These are phyloP conservation scores for Corythaixoides concolor DNA, from an alignment of 2,113 vertebrate genomes.

Conservation along the genomic window DNA sequence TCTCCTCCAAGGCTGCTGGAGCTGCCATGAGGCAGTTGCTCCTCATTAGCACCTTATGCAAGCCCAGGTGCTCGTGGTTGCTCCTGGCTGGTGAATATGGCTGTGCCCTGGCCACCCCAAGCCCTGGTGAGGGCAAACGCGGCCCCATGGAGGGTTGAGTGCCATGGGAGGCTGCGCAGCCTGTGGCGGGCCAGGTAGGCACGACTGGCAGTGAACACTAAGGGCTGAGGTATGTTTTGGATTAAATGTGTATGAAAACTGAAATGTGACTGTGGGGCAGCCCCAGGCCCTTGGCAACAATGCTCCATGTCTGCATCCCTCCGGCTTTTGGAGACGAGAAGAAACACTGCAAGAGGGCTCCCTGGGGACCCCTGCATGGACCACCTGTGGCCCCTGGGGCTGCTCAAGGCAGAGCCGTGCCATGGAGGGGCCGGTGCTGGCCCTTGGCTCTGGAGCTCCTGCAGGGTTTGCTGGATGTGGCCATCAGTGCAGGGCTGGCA, in stretches of 20 bases:
- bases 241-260: not conserved
- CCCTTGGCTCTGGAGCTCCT: not conserved
- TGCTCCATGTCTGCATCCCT: not conserved
- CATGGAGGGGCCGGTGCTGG: fast-evolving
- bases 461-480: not conserved
- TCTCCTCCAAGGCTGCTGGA: not conserved
- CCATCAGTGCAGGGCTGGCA: fast-evolving
- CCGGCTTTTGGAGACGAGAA: not conserved
- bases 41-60: not conserved
- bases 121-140: not conserved
- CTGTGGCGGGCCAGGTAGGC: not conserved
- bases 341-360: fast-evolving
- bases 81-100: fast-evolving
- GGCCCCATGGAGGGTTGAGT: fast-evolving
- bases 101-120: fast-evolving
- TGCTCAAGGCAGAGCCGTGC: not conserved
- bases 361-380: not conserved
- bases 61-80: not conserved
- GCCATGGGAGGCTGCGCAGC: not conserved
- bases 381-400: not conserved
- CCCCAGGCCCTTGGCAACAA: not conserved
- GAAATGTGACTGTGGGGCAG: not conserved
- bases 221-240: not conserved
- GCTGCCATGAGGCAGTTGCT: not conserved
- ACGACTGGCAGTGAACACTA: fast-evolving